A percentile compares a stretch with the other conserved stretches of the same genome.
Evolutionary conservation across 2,888 invertebrate genomes (phyloP).

Genomic region (Dolichopus griseipennis): DNA sequence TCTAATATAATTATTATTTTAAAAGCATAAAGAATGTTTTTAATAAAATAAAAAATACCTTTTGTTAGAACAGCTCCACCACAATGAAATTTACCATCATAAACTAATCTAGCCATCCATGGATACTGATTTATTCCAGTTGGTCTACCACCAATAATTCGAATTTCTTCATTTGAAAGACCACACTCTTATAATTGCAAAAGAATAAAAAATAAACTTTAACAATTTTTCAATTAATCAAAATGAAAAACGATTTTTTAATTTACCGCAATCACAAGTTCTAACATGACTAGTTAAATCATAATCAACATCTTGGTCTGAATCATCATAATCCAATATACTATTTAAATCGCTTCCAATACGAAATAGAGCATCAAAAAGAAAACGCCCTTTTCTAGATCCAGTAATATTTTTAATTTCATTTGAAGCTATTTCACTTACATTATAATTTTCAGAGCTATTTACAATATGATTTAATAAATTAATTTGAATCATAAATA

Average conservation of each 20-base stretch:
- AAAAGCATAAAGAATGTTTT: background rate
- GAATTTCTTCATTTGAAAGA: slow-evolving; percentile 71
- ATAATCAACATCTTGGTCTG: slow-evolving; percentile 50
- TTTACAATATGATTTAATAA: background rate
- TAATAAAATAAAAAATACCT: background rate
- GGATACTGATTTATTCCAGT: slow-evolving; percentile 76
- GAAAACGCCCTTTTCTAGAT: slow-evolving; percentile 54
- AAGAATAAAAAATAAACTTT: slow-evolving; percentile 10
- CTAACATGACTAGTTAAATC: slow-evolving; percentile 49
- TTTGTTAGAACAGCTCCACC: slow-evolving; percentile 74
- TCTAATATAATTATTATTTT: slow-evolving; percentile 39
- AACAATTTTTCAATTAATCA: slow-evolving; percentile 11
- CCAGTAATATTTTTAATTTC: background rate
- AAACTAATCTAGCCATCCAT: slow-evolving; percentile 78
- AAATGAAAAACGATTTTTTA: background rate
- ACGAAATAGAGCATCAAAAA: slow-evolving; percentile 65
- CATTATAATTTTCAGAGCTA: background rate
- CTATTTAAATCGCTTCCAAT: slow-evolving; percentile 47
- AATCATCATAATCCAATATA: slow-evolving; percentile 47
- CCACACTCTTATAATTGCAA: slow-evolving; percentile 76
- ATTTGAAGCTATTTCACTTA: background rate
- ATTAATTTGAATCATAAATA: background rate
- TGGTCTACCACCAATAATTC: slow-evolving; percentile 77
- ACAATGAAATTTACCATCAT: slow-evolving; percentile 82
- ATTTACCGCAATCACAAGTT: slow-evolving; percentile 68